Base-by-base conservation (phyloP, 1,140 invertebrate genomes). In the Cecropterus lyciades region DNA sequence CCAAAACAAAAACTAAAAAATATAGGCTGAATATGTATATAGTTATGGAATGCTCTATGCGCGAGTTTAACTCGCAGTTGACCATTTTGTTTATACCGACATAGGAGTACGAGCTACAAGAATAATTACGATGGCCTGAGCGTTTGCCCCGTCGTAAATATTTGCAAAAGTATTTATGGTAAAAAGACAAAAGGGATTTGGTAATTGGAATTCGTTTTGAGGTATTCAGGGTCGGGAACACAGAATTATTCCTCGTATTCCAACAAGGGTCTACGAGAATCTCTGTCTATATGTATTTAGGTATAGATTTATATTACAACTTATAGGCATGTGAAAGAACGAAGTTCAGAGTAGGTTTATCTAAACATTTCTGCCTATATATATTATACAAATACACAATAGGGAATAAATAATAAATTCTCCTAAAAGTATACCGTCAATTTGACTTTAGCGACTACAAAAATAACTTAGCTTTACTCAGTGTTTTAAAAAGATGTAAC, bases 141-240 rank as follows among this genome's bases (percentile, higher is more conserved):
- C 11, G 20, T 37, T n/a, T n/a, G n/a, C n/a, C n/a, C n/a, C n/a
- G n/a, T n/a, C 20, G 20, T 24, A 24, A 24, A 24, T 24, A 24
- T 30, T 37, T 53, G 51, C 14, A 53, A 43, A 49, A 60, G 46
- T 37, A 60, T 60, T 60, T 60, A 60, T 60, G 45, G 42, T 60
- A 60, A 60, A 60, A 60, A 60, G 57, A 49, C 48, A 60, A 49
- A 60, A 60, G 57, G 45, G 57, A 49, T 42, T 59, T 30, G 4
- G 45, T 49, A 60, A 60, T 20, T 33, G 56, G 43, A 59, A 59
- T 59, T 45, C 55, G 42, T 59, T 45, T 14, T 11, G 42, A 59
- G 55, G 40, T 46, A 59, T 60, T 60, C 14, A 27, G 43, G 56
- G 56, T 16, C 56, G 56, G 24, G 27, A 27, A 46, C 24, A 30